These are phyloP conservation scores for Masticophis lateralis DNA, from an alignment of 2,797 vertebrate species.

Conservation along the genomic window DNA sequence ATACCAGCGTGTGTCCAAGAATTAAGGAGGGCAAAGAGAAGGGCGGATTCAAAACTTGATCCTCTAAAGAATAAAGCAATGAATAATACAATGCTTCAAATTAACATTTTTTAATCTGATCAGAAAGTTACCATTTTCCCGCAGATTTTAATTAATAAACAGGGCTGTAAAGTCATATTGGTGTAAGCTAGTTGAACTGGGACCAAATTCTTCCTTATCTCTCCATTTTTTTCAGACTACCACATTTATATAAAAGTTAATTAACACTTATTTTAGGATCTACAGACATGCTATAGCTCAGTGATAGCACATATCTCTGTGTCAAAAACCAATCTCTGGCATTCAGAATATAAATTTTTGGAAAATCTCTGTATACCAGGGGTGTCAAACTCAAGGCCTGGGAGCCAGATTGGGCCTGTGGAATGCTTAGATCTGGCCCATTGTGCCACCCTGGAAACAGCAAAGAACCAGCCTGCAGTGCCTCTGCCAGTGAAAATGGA, in stretches of 20 bases:
- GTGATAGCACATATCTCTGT: background rate
- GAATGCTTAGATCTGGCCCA: too few species aligned
- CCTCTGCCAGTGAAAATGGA: too few species aligned
- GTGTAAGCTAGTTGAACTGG: background rate
- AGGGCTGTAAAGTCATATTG: background rate
- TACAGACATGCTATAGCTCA: background rate
- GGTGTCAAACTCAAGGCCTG: too few species aligned
- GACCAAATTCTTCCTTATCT: background rate
- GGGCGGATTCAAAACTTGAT: constrained; percentile 34
- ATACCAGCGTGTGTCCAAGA: constrained; percentile 20
- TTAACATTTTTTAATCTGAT: background rate
- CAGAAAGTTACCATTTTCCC: constrained; percentile 37
- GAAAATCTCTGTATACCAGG: background rate
- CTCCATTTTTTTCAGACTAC: background rate
- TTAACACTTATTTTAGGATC: background rate
- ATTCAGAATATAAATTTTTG: background rate
- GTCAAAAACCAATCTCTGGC: background rate
- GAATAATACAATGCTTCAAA: background rate
- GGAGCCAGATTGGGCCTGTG: fast-evolving
- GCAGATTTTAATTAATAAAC: constrained; percentile 15
- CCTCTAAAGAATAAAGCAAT: constrained; percentile 23
- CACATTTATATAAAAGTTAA: background rate
- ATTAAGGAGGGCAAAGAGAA: constrained; percentile 38
- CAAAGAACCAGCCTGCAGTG: too few species aligned
- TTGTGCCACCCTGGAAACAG: too few species aligned